Conservation (phyloP, 2,888 invertebrate genomes). For the Pterostichus madidus region DNA sequence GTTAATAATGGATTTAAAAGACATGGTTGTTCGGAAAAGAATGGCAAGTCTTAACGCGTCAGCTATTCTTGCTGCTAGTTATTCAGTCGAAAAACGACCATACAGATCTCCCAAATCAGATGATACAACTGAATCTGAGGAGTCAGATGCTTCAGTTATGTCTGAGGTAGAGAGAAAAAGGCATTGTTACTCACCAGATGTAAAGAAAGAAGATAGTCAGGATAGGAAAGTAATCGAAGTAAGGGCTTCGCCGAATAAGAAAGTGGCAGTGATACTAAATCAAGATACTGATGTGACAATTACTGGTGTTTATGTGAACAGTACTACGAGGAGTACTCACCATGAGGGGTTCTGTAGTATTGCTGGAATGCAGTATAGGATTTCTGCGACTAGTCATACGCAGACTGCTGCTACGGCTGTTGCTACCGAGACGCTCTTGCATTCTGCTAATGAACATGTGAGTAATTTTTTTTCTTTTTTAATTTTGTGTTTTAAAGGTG, state of each 20-base stretch:
- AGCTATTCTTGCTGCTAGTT: slow-evolving; percentile 93
- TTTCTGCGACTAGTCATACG: slow-evolving; percentile 91
- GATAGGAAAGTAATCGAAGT: slow-evolving; percentile 76
- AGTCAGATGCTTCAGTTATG: slow-evolving; percentile 78
- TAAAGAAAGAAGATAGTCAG: slow-evolving; percentile 77
- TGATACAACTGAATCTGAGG: slow-evolving; percentile 79
- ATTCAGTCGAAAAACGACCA: slow-evolving; percentile 83
- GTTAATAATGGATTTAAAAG: slow-evolving; percentile 88
- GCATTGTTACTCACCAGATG: slow-evolving; percentile 76
- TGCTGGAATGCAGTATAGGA: slow-evolving; percentile 91
- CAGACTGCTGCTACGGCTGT: slow-evolving; percentile 92
- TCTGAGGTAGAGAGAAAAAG: slow-evolving; percentile 77
- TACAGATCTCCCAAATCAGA: slow-evolving; percentile 80
- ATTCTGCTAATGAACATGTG: slow-evolving; percentile 75
- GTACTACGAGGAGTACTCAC: slow-evolving; percentile 85
- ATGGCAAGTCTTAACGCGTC: slow-evolving; percentile 96
- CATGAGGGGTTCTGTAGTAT: slow-evolving; percentile 92
- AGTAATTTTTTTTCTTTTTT: slow-evolving; percentile 70
- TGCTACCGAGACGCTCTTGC: slow-evolving; percentile 81
- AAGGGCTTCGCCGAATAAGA: slow-evolving; percentile 78
- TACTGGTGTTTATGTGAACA: slow-evolving; percentile 90
- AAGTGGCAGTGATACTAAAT: slow-evolving; percentile 89
- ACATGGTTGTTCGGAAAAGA: slow-evolving; percentile 92
- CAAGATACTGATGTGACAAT: slow-evolving; percentile 93
- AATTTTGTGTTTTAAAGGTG: background rate